phyloP scores from a whole-genome alignment of 37 sponge, comb jelly and placozoan genomes.

The Eunapius fragilis region DNA sequence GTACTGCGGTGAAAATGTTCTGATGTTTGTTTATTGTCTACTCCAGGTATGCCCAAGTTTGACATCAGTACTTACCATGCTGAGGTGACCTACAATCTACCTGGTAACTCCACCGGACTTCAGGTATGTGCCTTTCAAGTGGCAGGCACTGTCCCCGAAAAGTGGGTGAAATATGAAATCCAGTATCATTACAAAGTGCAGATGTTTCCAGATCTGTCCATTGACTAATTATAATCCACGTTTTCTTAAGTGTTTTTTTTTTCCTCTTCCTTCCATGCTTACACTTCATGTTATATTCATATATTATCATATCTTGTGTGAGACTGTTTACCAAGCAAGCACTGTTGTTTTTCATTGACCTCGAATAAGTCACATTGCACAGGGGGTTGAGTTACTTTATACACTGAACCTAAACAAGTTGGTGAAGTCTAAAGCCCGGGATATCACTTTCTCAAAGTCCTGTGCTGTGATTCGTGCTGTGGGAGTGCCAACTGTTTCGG shows the following conservation, averaged over 20 bases:
- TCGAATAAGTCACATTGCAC: not conserved
- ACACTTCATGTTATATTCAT: not conserved
- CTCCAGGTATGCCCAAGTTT: constrained; percentile 81
- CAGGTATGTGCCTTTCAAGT: constrained; percentile 63
- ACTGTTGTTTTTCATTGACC: not conserved
- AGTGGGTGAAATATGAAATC: constrained; percentile 92
- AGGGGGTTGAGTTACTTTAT: not conserved
- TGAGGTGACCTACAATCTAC: constrained; percentile 76
- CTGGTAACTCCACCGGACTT: constrained; percentile 85
- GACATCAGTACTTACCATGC: constrained; percentile 50
- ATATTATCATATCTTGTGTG: not conserved
- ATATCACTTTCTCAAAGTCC: constrained; percentile 86
- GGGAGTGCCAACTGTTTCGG: constrained; percentile 47
- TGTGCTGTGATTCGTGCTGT: not conserved
- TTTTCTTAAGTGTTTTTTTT: not conserved
- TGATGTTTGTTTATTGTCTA: too few species aligned
- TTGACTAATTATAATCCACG: constrained; percentile 44
- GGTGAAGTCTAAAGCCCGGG: constrained; percentile 75
- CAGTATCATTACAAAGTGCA: constrained; percentile 81
- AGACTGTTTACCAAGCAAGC: not conserved
- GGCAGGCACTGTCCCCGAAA: constrained; percentile 50
- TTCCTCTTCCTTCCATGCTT: not conserved
- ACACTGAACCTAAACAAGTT: constrained; percentile 62
- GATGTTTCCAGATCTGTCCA: constrained; percentile 91
- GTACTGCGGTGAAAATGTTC: not conserved